These are phyloP conservation scores for Torymus aiolomorphi DNA, from an alignment of 2,888 invertebrate species.

Conservation along the genomic window DNA sequence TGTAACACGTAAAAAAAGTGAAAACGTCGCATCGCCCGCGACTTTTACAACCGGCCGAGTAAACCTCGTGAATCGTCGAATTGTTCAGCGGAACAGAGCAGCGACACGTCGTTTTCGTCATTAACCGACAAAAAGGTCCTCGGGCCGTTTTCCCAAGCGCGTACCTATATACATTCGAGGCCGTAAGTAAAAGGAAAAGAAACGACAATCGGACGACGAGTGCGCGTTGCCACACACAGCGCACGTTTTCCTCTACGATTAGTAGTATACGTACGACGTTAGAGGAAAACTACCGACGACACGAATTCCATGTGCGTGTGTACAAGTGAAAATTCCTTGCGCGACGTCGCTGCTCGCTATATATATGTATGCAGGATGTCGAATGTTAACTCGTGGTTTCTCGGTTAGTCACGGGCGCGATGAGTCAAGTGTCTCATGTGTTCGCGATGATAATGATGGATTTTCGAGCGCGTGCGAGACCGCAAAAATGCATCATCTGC, in stretches of 20 bases:
- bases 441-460: conserved; percentile 28
- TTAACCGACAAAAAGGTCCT: background rate
- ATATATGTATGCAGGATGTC: conserved; percentile 38
- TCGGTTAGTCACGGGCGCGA: conserved; percentile 41
- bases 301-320: conserved; percentile 47
- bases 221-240: background rate
- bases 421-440: conserved; percentile 44
- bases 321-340: conserved; percentile 53
- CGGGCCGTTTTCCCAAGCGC: too few relatives aligned
- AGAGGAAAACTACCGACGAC: conserved; percentile 47
- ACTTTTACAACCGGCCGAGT: too few relatives aligned
- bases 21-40: too few relatives aligned
- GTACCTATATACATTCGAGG: too few relatives aligned
- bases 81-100: conserved; percentile 14
- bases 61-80: background rate
- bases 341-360: conserved; percentile 13
- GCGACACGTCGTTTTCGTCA: conserved; percentile 23
- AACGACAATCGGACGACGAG: conserved; percentile 15
- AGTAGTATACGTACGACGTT: background rate
- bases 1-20: too few relatives aligned
- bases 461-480: conserved; percentile 23
- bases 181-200: conserved; percentile 6
- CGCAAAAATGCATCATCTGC: conserved; percentile 3
- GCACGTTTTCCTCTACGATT: background rate
- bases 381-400: conserved; percentile 39